Evolutionary conservation across 2,113 vertebrate genomes (phyloP), one percentile per base, ranked within the genome.

Genomic region (Phoxinus phoxinus): DNA sequence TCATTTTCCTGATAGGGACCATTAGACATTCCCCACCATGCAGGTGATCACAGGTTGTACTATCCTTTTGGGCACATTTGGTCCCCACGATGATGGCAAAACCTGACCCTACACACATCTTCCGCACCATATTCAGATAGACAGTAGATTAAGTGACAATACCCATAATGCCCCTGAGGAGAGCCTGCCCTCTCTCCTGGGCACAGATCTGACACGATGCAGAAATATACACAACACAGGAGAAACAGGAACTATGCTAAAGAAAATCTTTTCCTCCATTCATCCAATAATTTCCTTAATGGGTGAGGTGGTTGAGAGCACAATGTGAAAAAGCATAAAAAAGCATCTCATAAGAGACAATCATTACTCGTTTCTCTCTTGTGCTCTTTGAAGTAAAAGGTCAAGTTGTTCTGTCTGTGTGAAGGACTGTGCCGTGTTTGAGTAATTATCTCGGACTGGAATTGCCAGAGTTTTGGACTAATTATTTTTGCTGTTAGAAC

Each of bases 401-500:
- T 89, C 78, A 80, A 35, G 30, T 81, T 80, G 65, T 67, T 82
- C 72, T 21, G 75, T 81, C 80, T 84, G 48, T 53, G 82, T 56
- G 81, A 85, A 81, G 71, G 83, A 53, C 58, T 69, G 73, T n/a
- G 58, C 58, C 13, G 13, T 71, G 79, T 85, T 78, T 63, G 83
- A 87, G 85, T 90, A 88, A 90, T 88, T 88, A 85, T 82, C 72
- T 32, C 67, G 56, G 59, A 69, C 87, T 86, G 80, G 44, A 88
- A 88, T 85, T 90, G 87, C 72, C 74, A 61, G 46, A 86, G 53
- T 25, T 61, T 71, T 35, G 69, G 51, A 53, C 89, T 88, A 90
- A 88, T 90, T 85, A 85, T 85, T 90, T 81, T 86, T 85, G 83
- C 87, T 88, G 87, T 53, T 71, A 86, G 78, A 87, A 85, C 80